Conservation (phyloP, 2,797 vertebrate genomes). For the Rhinella marina region DNA sequence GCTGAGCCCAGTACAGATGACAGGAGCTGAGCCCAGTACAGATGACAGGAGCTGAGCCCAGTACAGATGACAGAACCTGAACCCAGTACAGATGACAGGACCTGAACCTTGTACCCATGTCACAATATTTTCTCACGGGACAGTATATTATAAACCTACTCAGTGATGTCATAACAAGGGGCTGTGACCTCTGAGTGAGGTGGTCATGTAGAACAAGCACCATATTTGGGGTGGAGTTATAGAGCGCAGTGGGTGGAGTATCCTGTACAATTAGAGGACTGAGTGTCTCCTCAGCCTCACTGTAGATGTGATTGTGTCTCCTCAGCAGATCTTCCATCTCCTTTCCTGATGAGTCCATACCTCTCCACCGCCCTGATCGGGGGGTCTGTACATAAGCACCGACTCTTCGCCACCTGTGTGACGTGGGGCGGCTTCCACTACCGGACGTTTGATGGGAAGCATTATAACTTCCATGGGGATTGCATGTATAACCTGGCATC, state of each 20-base stretch:
- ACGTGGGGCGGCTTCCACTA: conserved; percentile 86
- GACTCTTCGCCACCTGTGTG: conserved; percentile 77
- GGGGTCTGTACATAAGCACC: conserved; percentile 66
- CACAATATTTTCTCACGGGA: no score
- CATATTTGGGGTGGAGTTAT: neutral
- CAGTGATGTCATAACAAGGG: neutral
- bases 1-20: no score
- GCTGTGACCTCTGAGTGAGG: neutral
- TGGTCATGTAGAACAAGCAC: neutral
- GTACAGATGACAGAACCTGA: no score
- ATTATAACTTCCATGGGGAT: conserved; percentile 84
- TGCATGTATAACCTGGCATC: conserved; percentile 85
- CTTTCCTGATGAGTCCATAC: conserved; percentile 66
- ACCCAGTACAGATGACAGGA: no score
- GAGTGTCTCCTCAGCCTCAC: no score
- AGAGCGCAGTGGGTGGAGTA: neutral
- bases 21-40: no score
- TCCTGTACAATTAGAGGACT: neutral
- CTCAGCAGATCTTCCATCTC: conserved; percentile 30
- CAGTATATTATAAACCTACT: no score
- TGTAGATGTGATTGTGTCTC: neutral
- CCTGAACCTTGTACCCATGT: no score
- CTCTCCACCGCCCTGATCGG: conserved; percentile 69
- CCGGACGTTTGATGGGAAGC: conserved; percentile 84
- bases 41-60: no score